Conservation (phyloP, 2,797 vertebrate species). For the Dendrocincla tyrannina region DNA sequence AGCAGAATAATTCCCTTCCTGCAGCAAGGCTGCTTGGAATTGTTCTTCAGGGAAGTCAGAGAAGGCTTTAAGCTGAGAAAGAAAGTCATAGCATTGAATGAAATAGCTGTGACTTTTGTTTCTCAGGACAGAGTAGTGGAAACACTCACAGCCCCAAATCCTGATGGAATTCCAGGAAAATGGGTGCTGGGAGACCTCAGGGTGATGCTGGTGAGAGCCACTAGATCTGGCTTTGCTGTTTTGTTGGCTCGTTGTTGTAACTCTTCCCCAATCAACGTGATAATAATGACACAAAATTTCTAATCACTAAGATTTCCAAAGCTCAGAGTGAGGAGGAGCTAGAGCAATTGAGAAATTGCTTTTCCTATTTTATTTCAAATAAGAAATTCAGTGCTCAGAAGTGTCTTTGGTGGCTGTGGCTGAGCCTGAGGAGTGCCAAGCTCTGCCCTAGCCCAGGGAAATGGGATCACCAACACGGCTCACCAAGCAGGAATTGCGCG, state of each 20-base stretch:
- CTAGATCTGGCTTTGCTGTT: background rate
- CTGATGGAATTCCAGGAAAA: background rate
- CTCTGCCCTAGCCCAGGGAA: background rate
- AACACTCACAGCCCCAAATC: background rate
- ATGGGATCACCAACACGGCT: background rate
- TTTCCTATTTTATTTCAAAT: background rate
- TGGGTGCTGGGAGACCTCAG: background rate
- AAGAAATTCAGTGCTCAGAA: background rate
- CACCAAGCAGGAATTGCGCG: background rate
- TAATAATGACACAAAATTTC: background rate
- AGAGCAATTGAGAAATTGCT: background rate
- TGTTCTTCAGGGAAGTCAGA: background rate
- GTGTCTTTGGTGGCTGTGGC: background rate
- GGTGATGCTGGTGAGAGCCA: background rate
- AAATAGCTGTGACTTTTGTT: background rate
- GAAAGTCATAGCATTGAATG: background rate
- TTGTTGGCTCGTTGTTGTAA: background rate
- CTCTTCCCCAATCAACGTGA: background rate
- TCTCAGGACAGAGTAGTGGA: background rate
- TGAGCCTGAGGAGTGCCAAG: background rate
- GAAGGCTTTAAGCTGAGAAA: background rate
- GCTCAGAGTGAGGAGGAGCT: background rate
- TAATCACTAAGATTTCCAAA: background rate
- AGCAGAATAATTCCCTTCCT: background rate
- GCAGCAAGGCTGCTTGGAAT: background rate